Evolutionary conservation across 1,140 invertebrate species (phyloP).

Genomic region (Philopotamus ludificatus): DNA sequence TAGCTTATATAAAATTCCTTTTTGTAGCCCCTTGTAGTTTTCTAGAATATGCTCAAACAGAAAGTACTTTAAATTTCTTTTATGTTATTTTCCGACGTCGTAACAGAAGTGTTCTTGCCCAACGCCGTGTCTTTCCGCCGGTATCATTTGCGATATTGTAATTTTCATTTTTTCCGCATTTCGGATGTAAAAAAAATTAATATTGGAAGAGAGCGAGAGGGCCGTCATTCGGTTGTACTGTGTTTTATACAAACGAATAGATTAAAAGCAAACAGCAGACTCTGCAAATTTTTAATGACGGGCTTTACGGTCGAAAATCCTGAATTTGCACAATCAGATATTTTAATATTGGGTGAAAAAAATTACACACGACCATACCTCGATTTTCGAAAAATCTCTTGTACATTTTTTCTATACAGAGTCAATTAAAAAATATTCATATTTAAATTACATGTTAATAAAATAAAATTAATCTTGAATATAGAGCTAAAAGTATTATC

Average conservation of each 20-base stretch:
- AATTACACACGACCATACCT: too few species aligned
- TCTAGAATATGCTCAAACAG: neutral
- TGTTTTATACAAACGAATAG: neutral
- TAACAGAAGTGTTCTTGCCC: neutral
- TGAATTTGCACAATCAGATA: neutral
- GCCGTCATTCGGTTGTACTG: neutral
- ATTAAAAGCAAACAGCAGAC: neutral
- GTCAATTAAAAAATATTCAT: too few species aligned
- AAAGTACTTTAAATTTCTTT: neutral
- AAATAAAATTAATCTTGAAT: too few species aligned
- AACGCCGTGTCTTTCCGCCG: neutral
- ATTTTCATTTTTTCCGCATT: too few species aligned
- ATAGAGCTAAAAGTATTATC: too few species aligned
- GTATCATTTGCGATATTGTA: too few species aligned
- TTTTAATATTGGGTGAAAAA: too few species aligned
- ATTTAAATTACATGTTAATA: too few species aligned
- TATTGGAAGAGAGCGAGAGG: neutral
- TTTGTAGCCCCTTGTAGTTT: neutral
- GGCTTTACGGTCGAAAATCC: neutral
- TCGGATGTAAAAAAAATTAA: too few species aligned
- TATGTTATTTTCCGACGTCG: neutral
- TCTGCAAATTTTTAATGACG: neutral
- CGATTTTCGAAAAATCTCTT: too few species aligned
- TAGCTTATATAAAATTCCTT: constrained; percentile 18
- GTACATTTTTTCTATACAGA: too few species aligned